These are phyloP conservation scores for Dynastes maya DNA, from an alignment of 2,888 invertebrate species.

Conservation along the genomic window DNA sequence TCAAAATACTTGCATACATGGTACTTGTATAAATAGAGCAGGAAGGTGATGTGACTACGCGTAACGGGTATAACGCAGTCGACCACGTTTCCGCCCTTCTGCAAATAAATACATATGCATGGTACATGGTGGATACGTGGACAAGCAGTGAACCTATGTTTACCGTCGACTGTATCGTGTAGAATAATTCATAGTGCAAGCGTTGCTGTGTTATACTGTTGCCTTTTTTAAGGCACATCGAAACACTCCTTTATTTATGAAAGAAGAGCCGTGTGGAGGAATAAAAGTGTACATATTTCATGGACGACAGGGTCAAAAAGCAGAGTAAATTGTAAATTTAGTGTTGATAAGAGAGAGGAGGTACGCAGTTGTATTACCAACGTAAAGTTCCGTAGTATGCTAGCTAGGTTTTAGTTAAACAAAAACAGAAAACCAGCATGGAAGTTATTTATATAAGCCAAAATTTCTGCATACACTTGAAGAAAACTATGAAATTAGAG, in stretches of 20 bases:
- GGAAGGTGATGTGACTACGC: background rate
- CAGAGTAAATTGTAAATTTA: background rate
- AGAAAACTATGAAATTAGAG: too few relatives aligned
- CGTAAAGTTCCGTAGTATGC: too few relatives aligned
- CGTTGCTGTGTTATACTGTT: background rate
- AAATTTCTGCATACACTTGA: too few relatives aligned
- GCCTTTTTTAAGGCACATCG: background rate
- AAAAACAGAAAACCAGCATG: too few relatives aligned
- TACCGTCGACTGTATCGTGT: background rate
- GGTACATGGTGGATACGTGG: background rate
- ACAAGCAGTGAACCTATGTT: background rate
- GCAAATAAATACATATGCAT: background rate
- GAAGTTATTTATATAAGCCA: too few relatives aligned
- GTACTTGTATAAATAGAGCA: background rate
- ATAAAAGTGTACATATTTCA: slow-evolving; percentile 12
- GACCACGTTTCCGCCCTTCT: background rate
- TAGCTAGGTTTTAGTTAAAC: too few relatives aligned
- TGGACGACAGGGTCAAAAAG: background rate
- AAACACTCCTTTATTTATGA: slow-evolving; percentile 1
- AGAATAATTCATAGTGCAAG: slow-evolving; percentile 15
- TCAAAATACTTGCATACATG: background rate
- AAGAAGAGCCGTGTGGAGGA: background rate
- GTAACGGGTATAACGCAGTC: background rate
- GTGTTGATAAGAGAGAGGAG: background rate
- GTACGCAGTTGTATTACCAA: too few relatives aligned